phyloP scores from a whole-genome alignment of 1,140 invertebrate genomes.

The Cheumatopsyche charites region DNA sequence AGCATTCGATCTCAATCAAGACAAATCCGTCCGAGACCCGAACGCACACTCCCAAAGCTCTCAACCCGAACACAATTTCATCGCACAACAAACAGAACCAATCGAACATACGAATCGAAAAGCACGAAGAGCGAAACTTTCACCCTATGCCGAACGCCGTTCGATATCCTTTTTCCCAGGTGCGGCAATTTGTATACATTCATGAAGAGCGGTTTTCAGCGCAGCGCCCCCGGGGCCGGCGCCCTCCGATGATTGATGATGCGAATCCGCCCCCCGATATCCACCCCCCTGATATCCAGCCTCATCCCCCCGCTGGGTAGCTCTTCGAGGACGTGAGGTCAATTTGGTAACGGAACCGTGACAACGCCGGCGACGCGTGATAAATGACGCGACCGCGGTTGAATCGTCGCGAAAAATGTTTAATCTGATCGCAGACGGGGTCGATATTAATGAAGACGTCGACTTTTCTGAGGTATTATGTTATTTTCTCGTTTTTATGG shows the following conservation, averaged over 20 bases:
- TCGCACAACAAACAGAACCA: too few relatives aligned
- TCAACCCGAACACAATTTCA: too few relatives aligned
- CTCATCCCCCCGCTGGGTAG: not conserved
- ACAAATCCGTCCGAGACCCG: too few relatives aligned
- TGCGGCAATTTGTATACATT: conserved; percentile 36
- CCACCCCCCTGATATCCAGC: not conserved
- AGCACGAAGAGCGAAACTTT: too few relatives aligned
- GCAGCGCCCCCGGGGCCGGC: not conserved
- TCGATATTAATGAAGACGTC: conserved; percentile 21
- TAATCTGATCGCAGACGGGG: conserved; percentile 29
- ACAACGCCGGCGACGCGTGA: conserved; percentile 33
- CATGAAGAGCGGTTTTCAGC: conserved; percentile 33
- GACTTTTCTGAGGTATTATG: not conserved
- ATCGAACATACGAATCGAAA: too few relatives aligned
- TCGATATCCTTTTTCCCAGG: conserved; percentile 23
- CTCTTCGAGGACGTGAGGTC: conserved; percentile 29
- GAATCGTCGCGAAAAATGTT: conserved; percentile 31
- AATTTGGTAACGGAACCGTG: conserved; percentile 40
- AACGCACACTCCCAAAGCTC: too few relatives aligned
- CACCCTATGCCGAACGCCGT: not conserved
- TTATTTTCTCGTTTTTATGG: not conserved
- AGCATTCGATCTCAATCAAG: not conserved
- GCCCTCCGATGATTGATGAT: conserved; percentile 30
- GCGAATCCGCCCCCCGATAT: not conserved
- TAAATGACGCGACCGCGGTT: conserved; percentile 25